Base-by-base conservation (phyloP, 2,888 invertebrate genomes). In the Tricholauxania praeusta region DNA sequence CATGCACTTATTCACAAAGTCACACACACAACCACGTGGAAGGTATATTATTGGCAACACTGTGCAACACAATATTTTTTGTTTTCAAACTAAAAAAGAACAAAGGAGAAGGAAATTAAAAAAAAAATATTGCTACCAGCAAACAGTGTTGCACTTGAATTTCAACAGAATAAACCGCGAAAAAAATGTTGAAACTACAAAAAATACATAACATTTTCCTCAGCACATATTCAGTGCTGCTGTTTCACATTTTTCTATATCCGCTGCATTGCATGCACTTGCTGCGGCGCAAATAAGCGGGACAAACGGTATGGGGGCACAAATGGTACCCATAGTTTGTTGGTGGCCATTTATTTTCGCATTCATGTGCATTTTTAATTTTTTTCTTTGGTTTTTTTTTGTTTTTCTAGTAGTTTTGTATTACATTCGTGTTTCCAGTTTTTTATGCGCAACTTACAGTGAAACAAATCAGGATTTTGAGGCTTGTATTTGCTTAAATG, bases 331-430 rank as follows among this genome's bases (percentile, higher is more conserved):
- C 4, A 17, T 4, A 28, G 53, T 5, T 17, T 39, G 53, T 39
- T 17, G 63, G 14, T 70, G 52, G 62, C 53, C 63, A 70, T 70
- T 70, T 70, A 63, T 70, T 70, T 70, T 52, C 62, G 53, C 63
- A 63, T 70, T 69, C 62, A 19, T 69, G 69, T 52, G 39, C 22
- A 51, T 51, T 39, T 39, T 39, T 39, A 39, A 39, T 39, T 39
- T 39, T 69, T 69, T 17, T 69, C 52, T 70, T 28, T n/a, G n/a
- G n/a, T n/a, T 47, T 39, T 51, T 68, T 17, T 60, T 57, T 49
- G 12, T 49, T 65, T 60, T 59, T 49, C 7, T 22, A 22, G 19
- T 39, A 19, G 28, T 66, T 39, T 52, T 66, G 8, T 32, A 17
- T 66, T 12, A 39, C 39, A 39, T 53, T 66, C 63, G 48, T 10